Evolutionary conservation across 2,888 invertebrate species (phyloP), one percentile per base, ranked within the genome.

Genomic region (Creontiades dilutus): DNA sequence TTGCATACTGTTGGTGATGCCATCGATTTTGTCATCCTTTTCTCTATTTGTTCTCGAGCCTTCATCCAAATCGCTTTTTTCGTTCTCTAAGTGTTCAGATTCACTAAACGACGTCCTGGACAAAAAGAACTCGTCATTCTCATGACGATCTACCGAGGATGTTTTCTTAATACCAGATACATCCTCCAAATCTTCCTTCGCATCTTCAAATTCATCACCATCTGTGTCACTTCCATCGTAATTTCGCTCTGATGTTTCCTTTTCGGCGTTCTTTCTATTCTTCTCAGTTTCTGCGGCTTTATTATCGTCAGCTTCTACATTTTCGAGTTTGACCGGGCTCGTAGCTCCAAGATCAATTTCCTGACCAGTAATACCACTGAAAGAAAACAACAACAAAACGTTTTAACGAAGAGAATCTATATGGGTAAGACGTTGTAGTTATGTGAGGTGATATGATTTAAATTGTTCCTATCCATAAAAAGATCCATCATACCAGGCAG

Each of bases 341-440:
- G 89, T 80, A 78, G 55, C 52, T 86, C 90, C 90, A 55, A 90
- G 81, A 81, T 90, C 89, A 75, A 91, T 82, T 85, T 91, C 90
- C 28, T 85, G 88, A 55, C 91, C 91, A 68, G 90, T 82, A 55
- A 89, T 85, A 27, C 91, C 89, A 46, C 91, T 91, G 85, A 11
- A 90, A 91, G 85, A 84, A 91, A 16, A 94, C 93, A 75, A 12
- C 1, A 75, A 13, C 16, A 16, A 5, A 52, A 52, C 52, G 11
- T 52, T 52, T 16, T 3, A 52, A 7, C 52, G 11, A 52, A 52
- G 52, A 48, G n/a, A n/a, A n/a, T n/a, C n/a, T n/a, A n/a, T n/a
- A n/a, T n/a, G n/a, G n/a, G n/a, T n/a, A n/a, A n/a, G n/a, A n/a
- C n/a, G n/a, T n/a, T n/a, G n/a, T n/a, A n/a, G n/a, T n/a, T n/a